A percentile compares a stretch with the other conserved stretches of the same genome.
These are phyloP conservation scores for Apamea epomidion DNA, from an alignment of 2,888 invertebrate genomes.

Conservation along the genomic window DNA sequence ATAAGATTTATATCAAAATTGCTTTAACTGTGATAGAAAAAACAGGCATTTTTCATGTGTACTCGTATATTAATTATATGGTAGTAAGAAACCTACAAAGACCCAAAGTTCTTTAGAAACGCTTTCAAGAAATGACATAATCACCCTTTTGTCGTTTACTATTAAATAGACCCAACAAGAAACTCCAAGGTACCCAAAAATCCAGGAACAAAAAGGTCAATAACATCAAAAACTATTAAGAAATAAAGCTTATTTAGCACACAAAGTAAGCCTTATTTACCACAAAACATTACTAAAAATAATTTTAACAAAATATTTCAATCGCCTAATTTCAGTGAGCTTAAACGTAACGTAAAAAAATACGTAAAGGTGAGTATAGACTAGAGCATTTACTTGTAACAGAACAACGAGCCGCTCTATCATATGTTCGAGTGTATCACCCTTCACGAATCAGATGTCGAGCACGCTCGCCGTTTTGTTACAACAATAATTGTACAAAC, in stretches of 20 bases:
- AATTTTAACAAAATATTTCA: conserved; percentile 18
- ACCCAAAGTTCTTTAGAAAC: background rate
- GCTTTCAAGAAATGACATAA: background rate
- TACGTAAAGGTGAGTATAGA: no score
- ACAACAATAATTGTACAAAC: no score
- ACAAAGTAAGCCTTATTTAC: conserved; percentile 20
- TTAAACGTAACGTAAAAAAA: conserved; percentile 30
- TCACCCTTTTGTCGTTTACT: background rate
- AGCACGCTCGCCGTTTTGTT: no score
- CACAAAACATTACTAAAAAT: conserved; percentile 9
- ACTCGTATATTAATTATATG: no score
- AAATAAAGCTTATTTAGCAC: background rate
- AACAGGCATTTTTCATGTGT: background rate
- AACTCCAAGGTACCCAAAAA: background rate
- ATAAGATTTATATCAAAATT: background rate
- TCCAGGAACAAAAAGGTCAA: background rate
- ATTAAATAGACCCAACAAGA: background rate
- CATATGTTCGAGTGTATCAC: no score
- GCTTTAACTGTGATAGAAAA: background rate
- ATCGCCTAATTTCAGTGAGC: background rate
- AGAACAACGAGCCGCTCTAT: no score
- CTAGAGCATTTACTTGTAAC: no score
- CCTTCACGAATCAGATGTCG: no score
- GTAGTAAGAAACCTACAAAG: background rate
- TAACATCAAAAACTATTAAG: background rate